These are phyloP conservation scores for Trichoplusia ni DNA, from an alignment of 1,140 invertebrate species.

Conservation along the genomic window DNA sequence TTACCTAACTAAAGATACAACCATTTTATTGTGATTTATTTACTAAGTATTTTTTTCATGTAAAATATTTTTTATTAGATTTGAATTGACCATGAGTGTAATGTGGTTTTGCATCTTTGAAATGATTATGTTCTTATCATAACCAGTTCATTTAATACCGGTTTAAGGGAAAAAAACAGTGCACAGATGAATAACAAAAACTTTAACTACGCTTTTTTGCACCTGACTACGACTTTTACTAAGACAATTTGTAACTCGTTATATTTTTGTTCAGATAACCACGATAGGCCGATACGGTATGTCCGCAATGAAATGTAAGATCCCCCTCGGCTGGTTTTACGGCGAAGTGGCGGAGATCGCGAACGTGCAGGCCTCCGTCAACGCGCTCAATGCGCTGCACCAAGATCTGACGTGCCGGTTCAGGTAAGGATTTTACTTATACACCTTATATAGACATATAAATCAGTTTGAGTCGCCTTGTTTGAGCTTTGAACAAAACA, in stretches of 20 bases:
- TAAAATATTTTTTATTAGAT: too few relatives aligned
- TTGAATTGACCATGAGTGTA: too few relatives aligned
- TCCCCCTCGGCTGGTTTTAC: slow-evolving; percentile 95
- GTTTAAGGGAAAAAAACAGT: too few relatives aligned
- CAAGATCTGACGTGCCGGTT: slow-evolving; percentile 74
- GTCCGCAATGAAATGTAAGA: slow-evolving; percentile 93
- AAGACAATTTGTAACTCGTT: too few relatives aligned
- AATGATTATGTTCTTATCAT: too few relatives aligned
- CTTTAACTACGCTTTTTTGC: neutral
- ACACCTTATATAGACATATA: neutral
- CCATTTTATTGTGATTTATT: too few relatives aligned
- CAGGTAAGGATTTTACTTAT: slow-evolving; percentile 50
- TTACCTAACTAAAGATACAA: too few relatives aligned
- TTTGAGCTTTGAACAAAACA: too few relatives aligned
- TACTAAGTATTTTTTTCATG: too few relatives aligned
- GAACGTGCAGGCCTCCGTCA: slow-evolving; percentile 66
- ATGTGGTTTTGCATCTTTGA: too few relatives aligned
- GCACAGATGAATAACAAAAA: neutral
- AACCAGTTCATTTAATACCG: too few relatives aligned
- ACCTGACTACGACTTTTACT: neutral
- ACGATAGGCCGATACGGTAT: slow-evolving; percentile 95
- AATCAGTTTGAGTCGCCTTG: too few relatives aligned
- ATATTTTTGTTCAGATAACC: slow-evolving; percentile 84
- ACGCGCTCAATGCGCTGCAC: slow-evolving; percentile 66
- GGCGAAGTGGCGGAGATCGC: slow-evolving; percentile 88